phyloP scores from a whole-genome alignment of 1,140 invertebrate species.

The Reticulitermes speratus region DNA sequence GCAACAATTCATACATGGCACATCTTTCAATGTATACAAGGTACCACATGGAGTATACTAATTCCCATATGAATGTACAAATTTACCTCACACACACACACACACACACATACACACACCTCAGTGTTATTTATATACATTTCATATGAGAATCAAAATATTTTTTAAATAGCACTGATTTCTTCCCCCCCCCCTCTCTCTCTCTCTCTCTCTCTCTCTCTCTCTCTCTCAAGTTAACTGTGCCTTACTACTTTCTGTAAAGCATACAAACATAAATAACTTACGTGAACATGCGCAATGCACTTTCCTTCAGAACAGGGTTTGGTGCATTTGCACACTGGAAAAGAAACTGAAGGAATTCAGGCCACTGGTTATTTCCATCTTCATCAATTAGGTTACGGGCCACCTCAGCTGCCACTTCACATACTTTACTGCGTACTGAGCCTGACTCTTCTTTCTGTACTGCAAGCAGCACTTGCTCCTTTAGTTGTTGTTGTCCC shows the following conservation, averaged over 20 bases:
- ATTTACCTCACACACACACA: too few species aligned
- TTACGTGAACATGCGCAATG: conserved; percentile 91
- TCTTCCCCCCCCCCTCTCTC: too few species aligned
- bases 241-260: background rate
- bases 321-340: conserved; percentile 84
- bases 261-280: conserved; percentile 43
- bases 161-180: too few species aligned
- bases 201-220: too few species aligned
- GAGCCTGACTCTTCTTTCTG: conserved; percentile 75
- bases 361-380: conserved; percentile 95
- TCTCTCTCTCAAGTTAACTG: background rate
- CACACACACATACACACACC: too few species aligned
- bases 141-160: too few species aligned
- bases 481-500: conserved; percentile 78
- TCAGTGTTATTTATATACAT: too few species aligned
- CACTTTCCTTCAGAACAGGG: conserved; percentile 85
- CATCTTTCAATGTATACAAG: too few species aligned
- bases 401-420: conserved; percentile 91
- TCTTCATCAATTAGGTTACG: conserved; percentile 95
- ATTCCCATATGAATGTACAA: too few species aligned
- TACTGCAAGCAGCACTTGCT: conserved; percentile 80
- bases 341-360: conserved; percentile 95
- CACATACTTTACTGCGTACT: conserved; percentile 89
- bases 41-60: too few species aligned
- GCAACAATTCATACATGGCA: too few species aligned